Conservation (phyloP, 2,888 invertebrate genomes). For the Microctonus hyperodae region DNA sequence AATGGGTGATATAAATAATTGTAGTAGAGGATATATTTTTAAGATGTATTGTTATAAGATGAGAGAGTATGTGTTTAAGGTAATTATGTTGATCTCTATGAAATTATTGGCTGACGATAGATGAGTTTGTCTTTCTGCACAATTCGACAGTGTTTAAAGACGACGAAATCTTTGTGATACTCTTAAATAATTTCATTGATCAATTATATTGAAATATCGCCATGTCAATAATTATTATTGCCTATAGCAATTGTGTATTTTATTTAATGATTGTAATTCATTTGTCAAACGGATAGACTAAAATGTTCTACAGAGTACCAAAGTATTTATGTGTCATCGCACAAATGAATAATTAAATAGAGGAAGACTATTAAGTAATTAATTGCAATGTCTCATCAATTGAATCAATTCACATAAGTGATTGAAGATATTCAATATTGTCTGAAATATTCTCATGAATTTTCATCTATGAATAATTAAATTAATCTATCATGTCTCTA, state of each 20-base stretch:
- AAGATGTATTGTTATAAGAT: neutral
- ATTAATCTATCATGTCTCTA: neutral
- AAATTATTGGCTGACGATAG: neutral
- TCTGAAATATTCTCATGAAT: neutral
- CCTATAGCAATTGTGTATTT: neutral
- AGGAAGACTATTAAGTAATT: neutral
- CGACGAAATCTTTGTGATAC: conserved; percentile 8
- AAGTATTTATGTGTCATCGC: neutral
- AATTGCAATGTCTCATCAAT: neutral
- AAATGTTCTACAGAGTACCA: neutral
- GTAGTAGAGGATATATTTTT: neutral
- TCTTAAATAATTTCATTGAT: neutral
- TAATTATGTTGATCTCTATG: neutral
- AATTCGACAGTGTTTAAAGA: neutral
- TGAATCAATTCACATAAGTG: neutral
- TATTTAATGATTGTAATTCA: neutral
- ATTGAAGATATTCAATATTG: neutral
- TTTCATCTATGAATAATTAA: neutral
- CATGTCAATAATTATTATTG: neutral
- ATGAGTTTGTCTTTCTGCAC: neutral
- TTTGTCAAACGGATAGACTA: neutral
- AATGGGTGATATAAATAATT: neutral
- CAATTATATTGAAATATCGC: neutral
- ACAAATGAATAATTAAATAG: neutral
- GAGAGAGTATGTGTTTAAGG: neutral